A percentile compares a stretch with the other conserved stretches of the same genome.
Evolutionary conservation across 1,140 invertebrate species (phyloP).

Genomic region (Euwallacea similis): DNA sequence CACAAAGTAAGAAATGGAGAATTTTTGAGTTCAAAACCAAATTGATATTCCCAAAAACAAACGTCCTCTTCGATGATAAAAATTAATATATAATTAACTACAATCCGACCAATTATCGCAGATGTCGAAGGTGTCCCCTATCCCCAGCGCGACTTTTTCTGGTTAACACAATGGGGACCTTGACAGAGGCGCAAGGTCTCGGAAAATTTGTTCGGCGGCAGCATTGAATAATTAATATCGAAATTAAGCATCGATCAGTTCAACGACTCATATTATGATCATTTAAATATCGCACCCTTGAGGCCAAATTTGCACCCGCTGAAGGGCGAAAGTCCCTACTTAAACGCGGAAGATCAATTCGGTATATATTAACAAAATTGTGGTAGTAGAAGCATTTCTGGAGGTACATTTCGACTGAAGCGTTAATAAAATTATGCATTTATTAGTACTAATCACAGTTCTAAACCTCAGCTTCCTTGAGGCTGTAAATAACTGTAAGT

Average conservation of each 20-base stretch:
- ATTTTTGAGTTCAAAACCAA: too few species aligned
- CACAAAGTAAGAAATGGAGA: too few species aligned
- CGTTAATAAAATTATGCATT: neutral
- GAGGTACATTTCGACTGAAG: constrained; percentile 23
- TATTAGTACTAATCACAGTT: too few species aligned
- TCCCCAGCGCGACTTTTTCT: constrained; percentile 21
- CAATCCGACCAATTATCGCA: neutral
- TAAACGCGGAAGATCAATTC: constrained; percentile 6
- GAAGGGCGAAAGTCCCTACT: constrained; percentile 39
- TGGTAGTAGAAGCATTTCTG: constrained; percentile 20
- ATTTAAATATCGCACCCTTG: constrained; percentile 46
- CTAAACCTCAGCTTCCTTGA: neutral
- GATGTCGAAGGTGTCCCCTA: neutral
- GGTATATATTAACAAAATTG: constrained; percentile 33
- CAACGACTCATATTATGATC: neutral
- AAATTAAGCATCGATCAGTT: constrained; percentile 40
- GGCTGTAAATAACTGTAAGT: constrained; percentile 44
- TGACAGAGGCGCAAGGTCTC: constrained; percentile 42
- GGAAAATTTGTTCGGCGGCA: constrained; percentile 18
- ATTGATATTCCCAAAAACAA: too few species aligned
- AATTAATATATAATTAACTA: too few species aligned
- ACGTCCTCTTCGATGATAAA: too few species aligned
- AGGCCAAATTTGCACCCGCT: constrained; percentile 28
- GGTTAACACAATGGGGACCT: constrained; percentile 44
- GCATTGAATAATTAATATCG: constrained; percentile 30